A percentile compares a stretch with the other conserved stretches of the same genome.
These are phyloP conservation scores for Rhadinocentrus ornatus DNA, from an alignment of 2,797 vertebrate species.

Conservation along the genomic window DNA sequence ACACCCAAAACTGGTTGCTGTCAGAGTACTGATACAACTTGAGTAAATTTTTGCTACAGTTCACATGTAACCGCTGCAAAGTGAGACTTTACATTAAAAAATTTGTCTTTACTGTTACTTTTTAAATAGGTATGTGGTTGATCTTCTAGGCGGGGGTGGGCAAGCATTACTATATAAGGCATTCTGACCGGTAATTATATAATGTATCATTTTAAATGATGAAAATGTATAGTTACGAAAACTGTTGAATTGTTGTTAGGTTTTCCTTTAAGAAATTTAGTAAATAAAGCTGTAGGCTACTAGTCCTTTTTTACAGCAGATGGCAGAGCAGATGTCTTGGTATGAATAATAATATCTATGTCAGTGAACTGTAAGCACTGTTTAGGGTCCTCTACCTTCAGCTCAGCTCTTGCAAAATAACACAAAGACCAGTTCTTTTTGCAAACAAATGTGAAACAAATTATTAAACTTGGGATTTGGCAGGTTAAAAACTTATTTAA, in stretches of 20 bases:
- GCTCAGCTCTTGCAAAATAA: neutral
- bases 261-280: neutral
- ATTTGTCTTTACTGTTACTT: neutral
- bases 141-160: neutral
- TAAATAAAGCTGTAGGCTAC: neutral
- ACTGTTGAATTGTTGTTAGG: neutral
- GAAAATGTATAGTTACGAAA: neutral
- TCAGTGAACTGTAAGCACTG: neutral
- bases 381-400: neutral
- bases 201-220: neutral
- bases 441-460: neutral
- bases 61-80: neutral
- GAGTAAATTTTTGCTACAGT: neutral
- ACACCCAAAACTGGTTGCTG: neutral
- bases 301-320: neutral
- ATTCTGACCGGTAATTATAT: neutral
- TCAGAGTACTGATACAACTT: neutral
- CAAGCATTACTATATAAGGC: neutral
- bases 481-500: neutral
- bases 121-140: neutral
- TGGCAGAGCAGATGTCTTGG: conserved; percentile 11
- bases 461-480: neutral
- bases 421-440: neutral
- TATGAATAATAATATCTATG: conserved; percentile 19
- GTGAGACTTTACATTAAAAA: neutral